Evolutionary conservation across 2,888 invertebrate species (phyloP).

Genomic region (Tinea pellionella): DNA sequence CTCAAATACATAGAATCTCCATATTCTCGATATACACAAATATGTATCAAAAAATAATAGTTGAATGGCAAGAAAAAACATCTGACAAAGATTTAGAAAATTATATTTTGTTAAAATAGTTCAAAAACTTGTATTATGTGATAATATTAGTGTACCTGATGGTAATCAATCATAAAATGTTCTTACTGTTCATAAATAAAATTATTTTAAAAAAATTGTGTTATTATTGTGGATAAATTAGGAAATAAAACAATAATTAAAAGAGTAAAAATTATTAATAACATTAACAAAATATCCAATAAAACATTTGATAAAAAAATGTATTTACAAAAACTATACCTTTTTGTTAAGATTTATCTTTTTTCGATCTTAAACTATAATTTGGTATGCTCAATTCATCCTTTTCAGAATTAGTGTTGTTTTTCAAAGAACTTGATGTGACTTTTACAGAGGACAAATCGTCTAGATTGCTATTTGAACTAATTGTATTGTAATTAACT

Average conservation of each 20-base stretch:
- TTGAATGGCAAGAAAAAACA: not conserved
- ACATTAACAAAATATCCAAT: not conserved
- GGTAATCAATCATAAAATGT: not conserved
- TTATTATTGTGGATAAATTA: not conserved
- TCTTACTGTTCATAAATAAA: conserved; percentile 1
- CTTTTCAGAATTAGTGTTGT: conserved; percentile 58
- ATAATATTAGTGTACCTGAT: conserved; percentile 3
- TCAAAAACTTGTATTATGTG: not conserved
- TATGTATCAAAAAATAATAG: not conserved
- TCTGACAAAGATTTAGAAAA: no score
- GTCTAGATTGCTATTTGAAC: conserved; percentile 62
- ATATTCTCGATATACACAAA: not conserved
- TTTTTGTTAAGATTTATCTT: conserved; percentile 18
- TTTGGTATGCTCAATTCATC: conserved; percentile 62
- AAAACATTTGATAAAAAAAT: not conserved
- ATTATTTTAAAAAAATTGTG: not conserved
- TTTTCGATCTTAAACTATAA: conserved; percentile 50
- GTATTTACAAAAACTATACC: not conserved
- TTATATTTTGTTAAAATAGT: no score
- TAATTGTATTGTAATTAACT: conserved; percentile 51
- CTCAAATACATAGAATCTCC: not conserved
- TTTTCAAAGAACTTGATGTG: conserved; percentile 50
- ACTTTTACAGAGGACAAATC: conserved; percentile 69
- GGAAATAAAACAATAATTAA: not conserved
- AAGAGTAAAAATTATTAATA: not conserved